Evolutionary conservation across 2,797 vertebrate species (phyloP), one percentile per base, ranked within the genome.

Genomic region (Acanthornis magna): DNA sequence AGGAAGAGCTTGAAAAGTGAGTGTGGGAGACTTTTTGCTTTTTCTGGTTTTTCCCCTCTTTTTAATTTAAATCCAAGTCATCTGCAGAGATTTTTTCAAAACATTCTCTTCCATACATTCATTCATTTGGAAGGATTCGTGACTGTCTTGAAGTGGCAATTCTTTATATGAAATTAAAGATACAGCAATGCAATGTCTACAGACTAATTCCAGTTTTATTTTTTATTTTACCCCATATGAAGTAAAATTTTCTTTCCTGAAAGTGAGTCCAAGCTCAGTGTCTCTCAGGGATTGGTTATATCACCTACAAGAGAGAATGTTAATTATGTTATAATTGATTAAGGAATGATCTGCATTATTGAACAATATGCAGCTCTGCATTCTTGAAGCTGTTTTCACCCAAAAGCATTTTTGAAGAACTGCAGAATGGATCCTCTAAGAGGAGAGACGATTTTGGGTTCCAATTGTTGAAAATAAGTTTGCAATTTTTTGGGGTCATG

Each of bases 1-100:
- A 99, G 97, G 99, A 99, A 79, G 99, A 99, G 96, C 98, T 99
- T 93, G 99, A 99, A 97, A 99, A 99, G 99, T 99, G 96, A 98
- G 99, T 97, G 47, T 50, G 43, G 40, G 42, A 89, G 75, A 58
- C 10, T 13, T 83, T 14, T 40, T 53, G 17, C 25, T 62, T 71
- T 61, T 38, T 26, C 11, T 16, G 32, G 30, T 29, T 47, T 36
- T 32, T 26, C 34, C 9, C 18, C 30, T 30, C 13, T 25, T 48
- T 77, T 53, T 53, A 42, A 78, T 43, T 76, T 63, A 89, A 74
- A 54, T 67, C 48, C 17, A 57, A 40, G 4, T 10, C 40, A n/a
- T 76, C 66, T 72, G 54, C n/a, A 9, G 13, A 51, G 51, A 81
- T 48, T 65, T 74, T 74, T 57, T 80, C 55, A 50, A 71, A 90